Percentiles rank a stretch among this genome's conserved stretches.
Conservation (phyloP, 2,888 invertebrate species). For the Nesidiocoris tenuis region DNA sequence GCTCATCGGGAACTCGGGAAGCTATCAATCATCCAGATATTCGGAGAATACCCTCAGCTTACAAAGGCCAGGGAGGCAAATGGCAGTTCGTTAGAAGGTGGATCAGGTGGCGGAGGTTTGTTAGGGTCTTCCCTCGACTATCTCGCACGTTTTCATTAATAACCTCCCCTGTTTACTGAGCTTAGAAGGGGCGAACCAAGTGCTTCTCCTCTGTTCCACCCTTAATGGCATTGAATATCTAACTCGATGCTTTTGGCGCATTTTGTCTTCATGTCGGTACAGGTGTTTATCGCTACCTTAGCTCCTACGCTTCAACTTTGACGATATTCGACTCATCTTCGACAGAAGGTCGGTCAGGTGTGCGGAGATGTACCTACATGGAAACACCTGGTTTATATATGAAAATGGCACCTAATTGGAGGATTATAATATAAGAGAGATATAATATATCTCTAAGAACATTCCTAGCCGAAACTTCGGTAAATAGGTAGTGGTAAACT, state of each 20-base stretch:
- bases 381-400: no score
- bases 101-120: conserved; percentile 37
- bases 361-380: no score
- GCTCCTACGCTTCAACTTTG: no score
- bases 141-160: conserved; percentile 23
- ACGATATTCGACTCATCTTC: not conserved
- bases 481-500: no score
- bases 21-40: conserved; percentile 23
- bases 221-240: conserved; percentile 32
- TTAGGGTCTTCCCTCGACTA: conserved; percentile 24
- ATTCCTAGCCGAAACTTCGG: no score
- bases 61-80: not conserved
- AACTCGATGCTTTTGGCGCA: not conserved
- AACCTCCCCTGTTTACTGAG: conserved; percentile 20
- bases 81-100: conserved; percentile 31
- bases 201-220: not conserved
- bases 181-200: no score
- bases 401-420: no score
- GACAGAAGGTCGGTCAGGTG: no score
- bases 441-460: no score
- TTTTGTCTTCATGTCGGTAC: not conserved
- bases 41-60: not conserved
- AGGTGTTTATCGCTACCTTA: not conserved
- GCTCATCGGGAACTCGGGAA: no score
- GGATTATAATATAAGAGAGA: no score